These are phyloP conservation scores for Notolabrus celidotus DNA, from an alignment of 2,797 vertebrate genomes.

Conservation along the genomic window DNA sequence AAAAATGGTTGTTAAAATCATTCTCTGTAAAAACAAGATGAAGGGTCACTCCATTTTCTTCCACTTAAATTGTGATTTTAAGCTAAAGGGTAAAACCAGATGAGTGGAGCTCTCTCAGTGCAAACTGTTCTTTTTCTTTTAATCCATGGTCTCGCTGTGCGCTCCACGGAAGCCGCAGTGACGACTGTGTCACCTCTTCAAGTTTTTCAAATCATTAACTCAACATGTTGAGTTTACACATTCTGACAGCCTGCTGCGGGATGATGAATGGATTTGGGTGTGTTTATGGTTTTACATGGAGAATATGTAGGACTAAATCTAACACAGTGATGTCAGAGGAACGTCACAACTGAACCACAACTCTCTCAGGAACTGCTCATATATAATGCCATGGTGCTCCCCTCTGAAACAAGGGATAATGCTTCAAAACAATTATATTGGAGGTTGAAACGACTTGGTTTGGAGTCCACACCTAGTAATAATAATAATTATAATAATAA, in stretches of 20 bases:
- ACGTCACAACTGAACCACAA: conserved; percentile 81
- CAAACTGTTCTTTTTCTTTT: conserved; percentile 63
- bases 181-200: conserved; percentile 60
- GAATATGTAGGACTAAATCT: conserved; percentile 69
- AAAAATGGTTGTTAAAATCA: conserved; percentile 54
- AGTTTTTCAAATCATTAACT: conserved; percentile 72
- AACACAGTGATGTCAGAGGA: conserved; percentile 79
- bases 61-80: conserved; percentile 58
- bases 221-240: conserved; percentile 59
- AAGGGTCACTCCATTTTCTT: conserved; percentile 28
- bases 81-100: conserved; percentile 63
- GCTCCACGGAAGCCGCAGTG: conserved; percentile 47
- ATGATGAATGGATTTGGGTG: conserved; percentile 52
- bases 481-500: conserved; percentile 91
- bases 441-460: conserved; percentile 92
- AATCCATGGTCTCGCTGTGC: conserved; percentile 45
- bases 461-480: conserved; percentile 98
- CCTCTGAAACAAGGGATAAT: conserved; percentile 98
- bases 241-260: conserved; percentile 56
- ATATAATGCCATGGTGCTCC: conserved; percentile 88
- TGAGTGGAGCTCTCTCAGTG: conserved; percentile 75
- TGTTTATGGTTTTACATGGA: conserved; percentile 60
- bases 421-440: conserved; percentile 87
- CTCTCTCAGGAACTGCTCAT: conserved; percentile 84
- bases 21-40: conserved; percentile 35